Evolutionary conservation across 2,113 vertebrate species (phyloP), one percentile per base, ranked within the genome.

Genomic region (Brienomyrus brachyistius): DNA sequence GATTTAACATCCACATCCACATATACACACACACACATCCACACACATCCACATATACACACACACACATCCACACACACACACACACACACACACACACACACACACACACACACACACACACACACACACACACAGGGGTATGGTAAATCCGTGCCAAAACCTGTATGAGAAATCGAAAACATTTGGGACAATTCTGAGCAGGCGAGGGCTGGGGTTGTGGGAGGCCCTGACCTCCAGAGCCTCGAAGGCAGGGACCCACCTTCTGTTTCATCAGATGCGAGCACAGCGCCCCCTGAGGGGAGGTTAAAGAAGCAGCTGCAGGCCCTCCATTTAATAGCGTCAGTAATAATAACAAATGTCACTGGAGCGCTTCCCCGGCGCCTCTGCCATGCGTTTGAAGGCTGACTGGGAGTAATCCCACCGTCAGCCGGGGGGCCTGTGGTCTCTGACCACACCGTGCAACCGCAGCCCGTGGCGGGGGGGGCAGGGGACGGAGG

Each of bases 331-430:
- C 1, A 40, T 90, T 83, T 82, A 88, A 88, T 56, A 50, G 90
- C 40, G 31, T 83, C 86, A 82, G 90, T 62, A 90, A 88, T 82
- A 90, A 83, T 88, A 90, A 88, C 86, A 88, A 74, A 83, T 88
- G 52, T 90, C 80, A 40, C 51, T 62, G 66, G 86, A 52, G 6
- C 7, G 0, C 48, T 35, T 66, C 87, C 51, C 11, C 19, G 21
- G 51, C 70, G 51, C 21, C 5, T 74, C 66, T 43, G 70, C 23
- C 74, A 45, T 88, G 82, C n/a, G 43, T 84, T 88, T 90, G 51
- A 84, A 88, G 70, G 50, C 86, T 84, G 52, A 88, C 86, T 45
- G 89, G 50, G 50, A 88, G 89, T 59, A 59, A 50, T 52, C 74
- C n/a, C 1, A 7, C n/a, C 74, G 23, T 43, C 74, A 48, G 35